A percentile compares a stretch with the other conserved stretches of the same genome.
phyloP scores from a whole-genome alignment of 2,797 vertebrate genomes.

The Sebastes matsubarae region DNA sequence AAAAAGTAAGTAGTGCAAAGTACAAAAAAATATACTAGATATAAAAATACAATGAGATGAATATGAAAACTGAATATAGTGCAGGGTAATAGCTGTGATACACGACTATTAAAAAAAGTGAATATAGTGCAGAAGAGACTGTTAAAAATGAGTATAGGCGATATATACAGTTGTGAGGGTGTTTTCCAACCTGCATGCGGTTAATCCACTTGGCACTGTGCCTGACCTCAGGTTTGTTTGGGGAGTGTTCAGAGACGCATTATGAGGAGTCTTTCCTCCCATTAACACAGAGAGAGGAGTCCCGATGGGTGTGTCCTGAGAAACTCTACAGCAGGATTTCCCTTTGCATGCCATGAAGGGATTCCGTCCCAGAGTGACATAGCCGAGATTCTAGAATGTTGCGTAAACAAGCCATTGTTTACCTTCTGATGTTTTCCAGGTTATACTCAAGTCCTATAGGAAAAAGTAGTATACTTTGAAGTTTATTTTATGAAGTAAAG shows the following conservation, averaged over 20 bases:
- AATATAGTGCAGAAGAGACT: too few relatives aligned
- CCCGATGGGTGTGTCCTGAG: slow-evolving; percentile 78
- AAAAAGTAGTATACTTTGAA: too few relatives aligned
- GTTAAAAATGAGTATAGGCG: too few relatives aligned
- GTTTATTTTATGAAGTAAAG: too few relatives aligned
- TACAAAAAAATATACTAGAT: too few relatives aligned
- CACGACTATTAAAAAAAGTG: too few relatives aligned
- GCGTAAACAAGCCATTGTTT: slow-evolving; percentile 5
- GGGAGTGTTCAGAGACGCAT: slow-evolving; percentile 21
- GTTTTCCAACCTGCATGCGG: neutral
- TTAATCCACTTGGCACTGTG: neutral
- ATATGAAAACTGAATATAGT: too few relatives aligned
- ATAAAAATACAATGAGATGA: too few relatives aligned
- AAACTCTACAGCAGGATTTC: slow-evolving; percentile 71
- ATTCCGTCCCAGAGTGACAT: slow-evolving; percentile 42
- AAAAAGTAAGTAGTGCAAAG: too few relatives aligned
- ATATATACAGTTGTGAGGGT: neutral
- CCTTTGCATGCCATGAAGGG: slow-evolving; percentile 52
- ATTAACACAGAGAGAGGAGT: slow-evolving; percentile 40
- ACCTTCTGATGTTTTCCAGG: neutral
- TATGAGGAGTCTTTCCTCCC: slow-evolving; percentile 46
- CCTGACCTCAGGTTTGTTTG: neutral
- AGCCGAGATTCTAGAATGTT: neutral
- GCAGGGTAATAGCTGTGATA: too few relatives aligned
- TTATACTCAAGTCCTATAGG: neutral